Evolutionary conservation across 1,140 invertebrate species (phyloP), one percentile per base, ranked within the genome.

Genomic region (Drosophila novamexicana): DNA sequence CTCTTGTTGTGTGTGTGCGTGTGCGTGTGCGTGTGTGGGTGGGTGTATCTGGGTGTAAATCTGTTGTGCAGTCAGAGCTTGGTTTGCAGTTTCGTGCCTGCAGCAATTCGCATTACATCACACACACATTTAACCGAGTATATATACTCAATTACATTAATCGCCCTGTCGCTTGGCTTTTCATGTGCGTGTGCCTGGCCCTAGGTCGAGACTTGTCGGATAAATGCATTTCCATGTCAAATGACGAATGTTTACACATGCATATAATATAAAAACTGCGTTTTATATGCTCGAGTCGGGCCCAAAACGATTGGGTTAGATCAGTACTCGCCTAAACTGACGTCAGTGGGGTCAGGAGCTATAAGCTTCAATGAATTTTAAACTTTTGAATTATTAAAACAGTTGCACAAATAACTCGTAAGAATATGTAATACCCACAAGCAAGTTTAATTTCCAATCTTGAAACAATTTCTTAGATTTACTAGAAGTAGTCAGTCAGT

Each of bases 71-170:
- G 50, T 14, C 12, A 40, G 29, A 62, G 49, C 44, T 66, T 18
- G 52, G 16, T 59, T 68, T 65, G 34, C 71, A 57, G 53, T 64
- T 52, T 61, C 49, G 57, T 80, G 72, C 77, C 61, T 49, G 10
- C 16, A 50, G 63, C 49, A 59, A 40, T 68, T 36, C 47, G 37
- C 63, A 78, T 79, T 59, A 74, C 69, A 80, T 66, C 18, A 36
- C 52, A 68, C 50, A 47, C 39, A 63, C 40, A 42, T 3, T 22
- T 29, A 16, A 7, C 32, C 36, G 6, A 53, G 50, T 37, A 14
- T 44, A 52, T 81, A 74, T 73, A 69, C 64, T 69, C 64, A 70
- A 74, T 81, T 75, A 75, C 37, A 74, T 81, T 81, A 81, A 77
- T 81, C 56, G 65, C 53, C 47, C 36, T 59, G 42, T 61, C 50